Evolutionary conservation across 2,797 vertebrate species (phyloP).

Genomic region (Varecia variegata): DNA sequence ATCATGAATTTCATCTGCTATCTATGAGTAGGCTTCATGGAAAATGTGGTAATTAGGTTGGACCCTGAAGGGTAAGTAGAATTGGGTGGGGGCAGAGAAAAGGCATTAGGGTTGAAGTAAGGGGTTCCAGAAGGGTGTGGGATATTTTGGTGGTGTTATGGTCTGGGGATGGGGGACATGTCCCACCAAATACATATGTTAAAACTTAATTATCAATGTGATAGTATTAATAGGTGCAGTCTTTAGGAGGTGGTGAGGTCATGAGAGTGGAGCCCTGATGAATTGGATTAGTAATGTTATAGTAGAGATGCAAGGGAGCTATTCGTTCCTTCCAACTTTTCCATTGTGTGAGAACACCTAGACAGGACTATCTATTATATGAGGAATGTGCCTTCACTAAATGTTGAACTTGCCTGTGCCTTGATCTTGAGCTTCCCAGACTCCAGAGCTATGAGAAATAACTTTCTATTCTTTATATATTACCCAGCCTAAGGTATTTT

Average conservation of each 20-base stretch:
- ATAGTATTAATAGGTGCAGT: neutral
- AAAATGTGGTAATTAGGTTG: fast-evolving
- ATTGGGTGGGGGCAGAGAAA: neutral
- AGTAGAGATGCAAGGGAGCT: neutral
- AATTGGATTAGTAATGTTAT: neutral
- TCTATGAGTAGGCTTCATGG: neutral
- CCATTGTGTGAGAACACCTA: neutral
- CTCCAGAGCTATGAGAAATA: neutral
- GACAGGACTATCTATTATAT: too few species aligned
- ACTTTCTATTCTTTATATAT: too few species aligned
- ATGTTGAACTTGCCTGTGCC: too few species aligned
- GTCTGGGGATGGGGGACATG: neutral
- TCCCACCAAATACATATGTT: neutral
- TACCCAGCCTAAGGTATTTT: neutral
- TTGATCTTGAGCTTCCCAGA: neutral
- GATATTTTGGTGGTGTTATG: neutral
- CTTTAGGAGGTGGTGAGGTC: neutral
- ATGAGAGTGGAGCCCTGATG: neutral
- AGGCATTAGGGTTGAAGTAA: too few species aligned
- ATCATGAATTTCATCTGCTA: neutral
- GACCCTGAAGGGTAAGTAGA: neutral
- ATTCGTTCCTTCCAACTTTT: neutral
- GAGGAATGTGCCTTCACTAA: neutral
- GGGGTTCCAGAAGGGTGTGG: neutral
- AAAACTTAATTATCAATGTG: neutral